Percentiles rank a stretch among this genome's conserved stretches.
These are phyloP conservation scores for Crossaster papposus DNA, from an alignment of 53 echinoderm and acorn worm species.

Conservation along the genomic window DNA sequence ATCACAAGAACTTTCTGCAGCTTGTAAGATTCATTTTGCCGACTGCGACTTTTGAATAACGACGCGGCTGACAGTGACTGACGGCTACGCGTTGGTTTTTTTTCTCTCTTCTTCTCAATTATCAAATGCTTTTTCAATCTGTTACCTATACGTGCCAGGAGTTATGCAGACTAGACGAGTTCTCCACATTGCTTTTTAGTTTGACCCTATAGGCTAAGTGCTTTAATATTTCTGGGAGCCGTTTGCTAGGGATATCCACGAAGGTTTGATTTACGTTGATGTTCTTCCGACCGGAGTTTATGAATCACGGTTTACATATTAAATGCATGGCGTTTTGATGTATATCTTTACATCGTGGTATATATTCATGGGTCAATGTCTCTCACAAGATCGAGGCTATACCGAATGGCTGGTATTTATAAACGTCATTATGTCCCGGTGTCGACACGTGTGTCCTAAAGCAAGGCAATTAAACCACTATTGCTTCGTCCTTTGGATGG, in stretches of 20 bases:
- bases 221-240: background rate
- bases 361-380: no score
- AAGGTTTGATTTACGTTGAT: background rate
- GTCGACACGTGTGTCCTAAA: no score
- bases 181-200: background rate
- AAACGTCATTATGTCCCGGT: no score
- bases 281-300: background rate
- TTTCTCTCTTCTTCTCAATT: background rate
- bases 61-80: slow-evolving; percentile 10
- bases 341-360: no score
- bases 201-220: background rate
- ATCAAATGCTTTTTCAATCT: background rate
- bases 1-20: slow-evolving; percentile 15
- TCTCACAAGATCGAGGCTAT: no score
- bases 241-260: background rate
- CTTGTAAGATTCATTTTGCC: slow-evolving; percentile 8
- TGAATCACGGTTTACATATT: background rate
- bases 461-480: no score
- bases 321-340: background rate
- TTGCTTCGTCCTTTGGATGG: no score
- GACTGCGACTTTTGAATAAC: slow-evolving; percentile 5
- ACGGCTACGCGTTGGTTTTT: background rate
- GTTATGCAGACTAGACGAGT: slow-evolving; percentile 38
- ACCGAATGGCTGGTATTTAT: no score
- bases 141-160: slow-evolving; percentile 5